Evolutionary conservation across 2,113 vertebrate species (phyloP), one percentile per base, ranked within the genome.

Genomic region (Aplodontia rufa): DNA sequence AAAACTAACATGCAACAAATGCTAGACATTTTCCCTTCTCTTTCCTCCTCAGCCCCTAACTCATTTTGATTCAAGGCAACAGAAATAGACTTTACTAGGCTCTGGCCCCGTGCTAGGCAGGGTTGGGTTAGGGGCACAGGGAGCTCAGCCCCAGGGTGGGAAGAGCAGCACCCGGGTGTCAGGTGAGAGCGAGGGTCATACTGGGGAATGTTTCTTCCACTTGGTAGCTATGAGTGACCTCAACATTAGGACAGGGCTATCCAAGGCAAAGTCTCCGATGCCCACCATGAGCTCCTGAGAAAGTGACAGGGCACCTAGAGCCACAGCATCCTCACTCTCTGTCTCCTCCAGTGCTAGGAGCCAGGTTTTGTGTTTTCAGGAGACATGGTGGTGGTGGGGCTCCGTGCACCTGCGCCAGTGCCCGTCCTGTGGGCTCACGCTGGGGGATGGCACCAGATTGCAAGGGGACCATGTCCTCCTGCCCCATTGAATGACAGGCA

Each of bases 371-470:
- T 0, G 2, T 58, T 35, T 72, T 51, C 32, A n/a, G 28, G 47
- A 45, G 53, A 64, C 28, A 3, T 3, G 5, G 30, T 3, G 40
- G 40, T 24, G 11, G 24, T 6, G 26, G 35, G 58, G 24, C n/a
- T 20, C 35, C 66, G 6, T 0, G 3, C 1, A 5, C 51, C 72
- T 0, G 0, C 7, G 7, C 28, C 7, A 0, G 8, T 24, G n/a
- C 5, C 17, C 19, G 0, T 17, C 17, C 40, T 28, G 37, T 5
- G 13, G 53, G 35, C 35, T 55, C 28, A 20, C 51, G 17, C 9
- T 32, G 45, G 32, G 6, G 3, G 37, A n/a, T n/a, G n/a, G n/a
- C n/a, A n/a, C 14, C 82, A 28, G 40, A 14, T 5, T 20, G 20
- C 35, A 40, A 19, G 35, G 24, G 42, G 60, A 49, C 14, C 2